Conservation (phyloP, 2,113 vertebrate genomes). For the Podarcis cretensis region DNA sequence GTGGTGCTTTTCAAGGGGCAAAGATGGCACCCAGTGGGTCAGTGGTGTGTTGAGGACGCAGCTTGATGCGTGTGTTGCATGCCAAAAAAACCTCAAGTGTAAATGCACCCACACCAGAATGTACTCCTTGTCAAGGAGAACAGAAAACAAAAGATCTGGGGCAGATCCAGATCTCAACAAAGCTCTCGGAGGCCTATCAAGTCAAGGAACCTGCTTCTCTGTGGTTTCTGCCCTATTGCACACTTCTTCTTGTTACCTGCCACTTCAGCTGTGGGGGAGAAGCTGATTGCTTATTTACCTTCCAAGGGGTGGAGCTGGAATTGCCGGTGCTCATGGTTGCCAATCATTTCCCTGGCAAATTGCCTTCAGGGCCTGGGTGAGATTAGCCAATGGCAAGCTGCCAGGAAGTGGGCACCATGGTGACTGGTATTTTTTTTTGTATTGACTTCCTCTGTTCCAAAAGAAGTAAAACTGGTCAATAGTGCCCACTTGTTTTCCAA, state of each 20-base stretch:
- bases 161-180: neutral
- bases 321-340: neutral
- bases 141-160: neutral
- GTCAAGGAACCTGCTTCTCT: neutral
- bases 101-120: neutral
- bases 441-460: neutral
- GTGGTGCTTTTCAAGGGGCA: neutral
- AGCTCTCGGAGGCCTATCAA: neutral
- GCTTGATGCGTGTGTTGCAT: neutral
- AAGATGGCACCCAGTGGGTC: neutral
- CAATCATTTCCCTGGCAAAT: neutral
- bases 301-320: neutral
- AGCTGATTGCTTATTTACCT: constrained; percentile 14
- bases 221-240: neutral
- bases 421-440: neutral
- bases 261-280: neutral
- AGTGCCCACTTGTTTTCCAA: neutral
- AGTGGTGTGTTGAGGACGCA: neutral
- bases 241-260: neutral
- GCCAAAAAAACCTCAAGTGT: neutral
- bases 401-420: neutral
- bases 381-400: neutral
- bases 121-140: neutral
- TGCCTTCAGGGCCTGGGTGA: neutral
- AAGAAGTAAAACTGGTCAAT: neutral